Evolutionary conservation across 2,888 invertebrate species (phyloP).

Genomic region (Ommatoiulus sabulosus): DNA sequence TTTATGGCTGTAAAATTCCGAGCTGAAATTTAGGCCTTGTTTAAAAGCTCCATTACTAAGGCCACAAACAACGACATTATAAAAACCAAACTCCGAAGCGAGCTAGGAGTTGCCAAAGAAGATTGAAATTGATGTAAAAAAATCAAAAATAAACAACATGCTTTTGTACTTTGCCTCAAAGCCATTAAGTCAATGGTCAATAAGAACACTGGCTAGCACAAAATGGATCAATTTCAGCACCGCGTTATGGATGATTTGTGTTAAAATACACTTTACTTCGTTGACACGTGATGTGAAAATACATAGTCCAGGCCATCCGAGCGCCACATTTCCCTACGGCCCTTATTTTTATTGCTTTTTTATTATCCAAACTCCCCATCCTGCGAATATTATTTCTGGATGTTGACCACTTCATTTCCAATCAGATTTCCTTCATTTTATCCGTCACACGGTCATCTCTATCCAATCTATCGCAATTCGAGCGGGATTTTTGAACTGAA

Average conservation of each 20-base stretch:
- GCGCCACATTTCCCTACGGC: conserved; percentile 8
- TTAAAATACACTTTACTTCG: conserved; percentile 22
- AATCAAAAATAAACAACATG: conserved; percentile 17
- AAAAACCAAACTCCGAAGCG: background rate
- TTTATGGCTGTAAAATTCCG: too few species aligned
- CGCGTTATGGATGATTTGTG: conserved; percentile 37
- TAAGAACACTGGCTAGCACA: background rate
- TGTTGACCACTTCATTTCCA: background rate
- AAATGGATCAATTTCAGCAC: conserved; percentile 11
- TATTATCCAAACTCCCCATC: conserved; percentile 5
- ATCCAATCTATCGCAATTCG: too few species aligned
- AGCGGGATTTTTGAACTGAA: too few species aligned
- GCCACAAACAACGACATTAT: background rate
- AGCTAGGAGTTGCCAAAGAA: background rate
- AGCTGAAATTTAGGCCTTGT: background rate
- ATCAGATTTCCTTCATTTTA: background rate
- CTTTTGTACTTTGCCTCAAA: conserved; percentile 12
- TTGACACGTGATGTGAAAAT: conserved; percentile 36
- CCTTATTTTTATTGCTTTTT: conserved; percentile 30
- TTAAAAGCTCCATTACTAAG: background rate
- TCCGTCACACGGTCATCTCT: background rate
- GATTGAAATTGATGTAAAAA: conserved; percentile 8
- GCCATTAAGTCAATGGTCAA: conserved; percentile 13
- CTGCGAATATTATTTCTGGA: background rate
- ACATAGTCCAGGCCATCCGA: background rate